Evolutionary conservation across 2,113 vertebrate species (phyloP).

Genomic region (Centropus bengalensis): DNA sequence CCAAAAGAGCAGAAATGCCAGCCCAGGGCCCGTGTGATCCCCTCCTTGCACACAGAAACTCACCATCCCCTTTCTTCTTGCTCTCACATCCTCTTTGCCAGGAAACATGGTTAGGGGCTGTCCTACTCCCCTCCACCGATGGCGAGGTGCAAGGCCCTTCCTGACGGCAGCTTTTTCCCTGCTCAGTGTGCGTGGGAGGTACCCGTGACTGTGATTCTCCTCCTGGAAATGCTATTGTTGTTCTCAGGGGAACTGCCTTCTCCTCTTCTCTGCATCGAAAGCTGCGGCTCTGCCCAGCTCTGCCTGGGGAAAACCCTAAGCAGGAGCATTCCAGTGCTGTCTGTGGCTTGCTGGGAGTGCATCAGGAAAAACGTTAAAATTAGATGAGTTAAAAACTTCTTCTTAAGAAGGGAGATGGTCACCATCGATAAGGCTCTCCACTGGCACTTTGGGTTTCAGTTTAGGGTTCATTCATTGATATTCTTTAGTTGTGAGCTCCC

Average conservation of each 20-base stretch:
- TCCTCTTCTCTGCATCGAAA: background rate
- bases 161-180: background rate
- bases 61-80: background rate
- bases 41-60: background rate
- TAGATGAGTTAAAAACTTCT: background rate
- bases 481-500: background rate
- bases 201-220: background rate
- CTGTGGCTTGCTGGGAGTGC: background rate
- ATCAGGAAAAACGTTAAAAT: background rate
- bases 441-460: background rate
- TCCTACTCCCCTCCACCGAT: background rate
- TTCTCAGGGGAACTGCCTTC: background rate
- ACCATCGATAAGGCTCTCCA: rapidly evolving
- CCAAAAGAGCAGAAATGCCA: background rate
- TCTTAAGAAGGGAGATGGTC: background rate
- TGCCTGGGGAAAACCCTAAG: background rate
- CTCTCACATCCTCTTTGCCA: background rate
- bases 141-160: background rate
- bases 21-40: rapidly evolving
- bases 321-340: background rate
- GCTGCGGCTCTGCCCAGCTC: background rate
- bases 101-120: background rate
- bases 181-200: background rate
- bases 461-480: background rate
- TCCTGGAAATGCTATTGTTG: background rate